Percentiles rank a stretch among this genome's conserved stretches.
phyloP scores from a whole-genome alignment of 2,797 vertebrate genomes.

The Neoniphon sammara region DNA sequence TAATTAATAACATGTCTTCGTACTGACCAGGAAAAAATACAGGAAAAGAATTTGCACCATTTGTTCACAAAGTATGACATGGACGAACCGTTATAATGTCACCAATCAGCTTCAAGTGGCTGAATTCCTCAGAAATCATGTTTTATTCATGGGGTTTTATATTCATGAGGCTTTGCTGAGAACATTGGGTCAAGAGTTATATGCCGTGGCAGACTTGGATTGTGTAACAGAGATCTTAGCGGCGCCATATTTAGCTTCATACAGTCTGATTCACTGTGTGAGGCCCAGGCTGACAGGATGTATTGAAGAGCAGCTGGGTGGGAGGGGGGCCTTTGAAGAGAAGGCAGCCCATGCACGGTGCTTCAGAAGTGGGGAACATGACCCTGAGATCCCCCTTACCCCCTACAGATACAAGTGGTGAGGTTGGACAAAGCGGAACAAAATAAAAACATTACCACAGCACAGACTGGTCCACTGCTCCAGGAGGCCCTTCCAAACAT shows the following conservation, averaged over 20 bases:
- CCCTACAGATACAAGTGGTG: not conserved
- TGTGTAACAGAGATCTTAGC: constrained; percentile 37
- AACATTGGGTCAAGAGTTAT: constrained; percentile 3
- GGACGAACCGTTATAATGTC: not conserved
- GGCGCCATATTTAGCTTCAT: constrained; percentile 40
- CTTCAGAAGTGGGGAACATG: constrained; percentile 16
- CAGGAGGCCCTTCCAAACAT: no score
- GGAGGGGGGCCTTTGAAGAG: constrained; percentile 26
- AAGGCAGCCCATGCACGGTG: not conserved
- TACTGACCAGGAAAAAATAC: not conserved
- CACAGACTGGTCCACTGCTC: no score
- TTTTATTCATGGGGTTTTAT: constrained; percentile 12
- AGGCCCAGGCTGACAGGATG: constrained; percentile 32
- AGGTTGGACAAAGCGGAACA: not conserved
- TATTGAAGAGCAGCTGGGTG: constrained; percentile 11
- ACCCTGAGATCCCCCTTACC: not conserved
- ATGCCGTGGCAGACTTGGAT: constrained; percentile 12
- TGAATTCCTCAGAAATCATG: not conserved
- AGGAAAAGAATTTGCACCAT: not conserved
- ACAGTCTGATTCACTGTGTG: not conserved
- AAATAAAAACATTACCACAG: not conserved
- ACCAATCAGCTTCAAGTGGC: constrained; percentile 1
- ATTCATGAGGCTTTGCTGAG: constrained; percentile 6
- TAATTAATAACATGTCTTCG: not conserved
- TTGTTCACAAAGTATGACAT: not conserved